Conservation (phyloP, 2,888 invertebrate genomes). For the Scaptomyza cyrtandrae region DNA sequence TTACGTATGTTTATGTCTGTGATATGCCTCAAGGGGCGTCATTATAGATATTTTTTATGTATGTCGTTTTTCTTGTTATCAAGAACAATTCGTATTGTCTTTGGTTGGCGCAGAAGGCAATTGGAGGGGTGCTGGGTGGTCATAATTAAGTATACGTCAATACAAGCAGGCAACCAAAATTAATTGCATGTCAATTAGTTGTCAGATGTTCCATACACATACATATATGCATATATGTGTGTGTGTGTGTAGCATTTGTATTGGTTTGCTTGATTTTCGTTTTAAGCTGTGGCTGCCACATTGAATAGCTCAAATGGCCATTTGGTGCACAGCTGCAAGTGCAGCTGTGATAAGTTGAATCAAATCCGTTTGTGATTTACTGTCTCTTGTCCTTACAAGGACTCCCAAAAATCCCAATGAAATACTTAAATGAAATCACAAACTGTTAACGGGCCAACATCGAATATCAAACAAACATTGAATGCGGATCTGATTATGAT, state of each 20-base stretch:
- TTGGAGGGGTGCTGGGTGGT: neutral
- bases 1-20: too few species aligned
- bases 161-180: conserved; percentile 29
- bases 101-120: neutral
- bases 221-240: neutral
- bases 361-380: conserved; percentile 56
- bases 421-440: conserved; percentile 65
- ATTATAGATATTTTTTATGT: neutral
- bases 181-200: conserved; percentile 32
- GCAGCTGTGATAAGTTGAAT: neutral
- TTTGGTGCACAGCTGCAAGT: conserved; percentile 49
- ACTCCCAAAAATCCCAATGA: conserved; percentile 49
- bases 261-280: conserved; percentile 46
- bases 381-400: neutral
- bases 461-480: conserved; percentile 57
- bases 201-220: conserved; percentile 7
- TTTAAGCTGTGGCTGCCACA: conserved; percentile 64
- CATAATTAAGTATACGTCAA: conserved; percentile 20
- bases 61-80: neutral
- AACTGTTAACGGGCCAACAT: conserved; percentile 58
- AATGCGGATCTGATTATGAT: conserved; percentile 17
- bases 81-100: conserved; percentile 11
- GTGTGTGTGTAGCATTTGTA: conserved; percentile 1
- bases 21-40: neutral
- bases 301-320: conserved; percentile 73